Conservation (phyloP, 2,888 invertebrate species). For the Synanthedon vespiformis region DNA sequence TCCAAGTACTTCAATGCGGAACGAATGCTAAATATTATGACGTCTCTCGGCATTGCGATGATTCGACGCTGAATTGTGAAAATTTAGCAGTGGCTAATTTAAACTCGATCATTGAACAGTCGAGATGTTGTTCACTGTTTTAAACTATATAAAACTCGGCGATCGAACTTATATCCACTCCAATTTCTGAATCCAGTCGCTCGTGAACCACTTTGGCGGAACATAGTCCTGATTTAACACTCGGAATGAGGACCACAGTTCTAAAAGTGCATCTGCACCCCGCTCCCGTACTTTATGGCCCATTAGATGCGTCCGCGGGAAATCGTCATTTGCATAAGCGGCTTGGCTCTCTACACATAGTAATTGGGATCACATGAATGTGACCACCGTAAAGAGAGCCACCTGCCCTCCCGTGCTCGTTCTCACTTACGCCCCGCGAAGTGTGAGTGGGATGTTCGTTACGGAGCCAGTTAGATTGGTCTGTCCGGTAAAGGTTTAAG, state of each 20-base stretch:
- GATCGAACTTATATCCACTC: background rate
- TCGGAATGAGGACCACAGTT: slow-evolving; percentile 9
- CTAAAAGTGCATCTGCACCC: slow-evolving; percentile 53
- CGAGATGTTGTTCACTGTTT: too few relatives aligned
- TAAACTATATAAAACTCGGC: too few relatives aligned
- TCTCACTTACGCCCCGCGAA: background rate
- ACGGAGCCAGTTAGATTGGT: slow-evolving; percentile 26
- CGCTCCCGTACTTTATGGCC: slow-evolving; percentile 37
- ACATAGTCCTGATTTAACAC: slow-evolving; percentile 23
- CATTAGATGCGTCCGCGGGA: slow-evolving; percentile 67
- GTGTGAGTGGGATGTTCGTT: background rate
- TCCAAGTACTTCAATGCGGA: too few relatives aligned
- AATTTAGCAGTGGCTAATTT: too few relatives aligned
- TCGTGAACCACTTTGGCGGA: slow-evolving; percentile 4
- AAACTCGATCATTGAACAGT: too few relatives aligned
- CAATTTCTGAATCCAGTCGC: background rate
- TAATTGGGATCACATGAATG: slow-evolving; percentile 62
- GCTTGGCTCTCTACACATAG: slow-evolving; percentile 63
- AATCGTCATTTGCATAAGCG: slow-evolving; percentile 69
- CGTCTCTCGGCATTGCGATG: too few relatives aligned
- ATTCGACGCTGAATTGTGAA: too few relatives aligned
- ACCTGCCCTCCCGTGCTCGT: slow-evolving; percentile 10
- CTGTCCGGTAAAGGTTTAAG: slow-evolving; percentile 44
- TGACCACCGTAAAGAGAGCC: slow-evolving; percentile 38
- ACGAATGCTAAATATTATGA: too few relatives aligned